Evolutionary conservation across 30 jellyfish, hydroid and myxozoan species (phyloP), one percentile per base, ranked within the genome.

Genomic region (Euphysa ruthae): DNA sequence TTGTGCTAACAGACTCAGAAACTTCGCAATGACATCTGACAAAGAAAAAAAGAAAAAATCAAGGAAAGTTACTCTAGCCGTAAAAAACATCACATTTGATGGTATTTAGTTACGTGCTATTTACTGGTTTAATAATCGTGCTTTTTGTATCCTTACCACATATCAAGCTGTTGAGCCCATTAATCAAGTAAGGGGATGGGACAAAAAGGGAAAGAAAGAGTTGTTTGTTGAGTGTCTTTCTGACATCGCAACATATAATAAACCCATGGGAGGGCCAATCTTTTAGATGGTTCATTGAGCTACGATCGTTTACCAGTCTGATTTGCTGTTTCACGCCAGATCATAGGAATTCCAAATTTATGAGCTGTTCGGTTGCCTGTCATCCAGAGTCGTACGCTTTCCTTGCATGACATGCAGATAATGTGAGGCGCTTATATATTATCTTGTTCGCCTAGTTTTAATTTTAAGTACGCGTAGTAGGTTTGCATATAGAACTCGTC

Each of bases 241-340:
- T 46, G 60, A 25, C 18, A 46, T 46, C 23, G 60, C 23, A 25
- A 46, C 8, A 5, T 46, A 46, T 46, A 46, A 46, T 29, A 46
- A 46, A 46, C 23, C 28, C 60, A 46, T 46, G 60, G 10, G 60
- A 46, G 60, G 69, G 69, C 2, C 25, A 42, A 56, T 27, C 69
- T 56, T 30, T 27, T 56, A 20, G 69, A 56, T 56, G 69, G 69
- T 16, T 21, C 25, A 27, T 56, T 56, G 69, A 56, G 69, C 69
- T 4, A 20, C 46, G 20, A 56, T 27, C 35, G 2, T 20, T 18
- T 56, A 18, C 57, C 35, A 18, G 69, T 56, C n/a, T 13, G 69
- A n/a, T n/a, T n/a, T n/a, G n/a, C n/a, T n/a, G n/a, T n/a, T n/a
- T n/a, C n/a, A n/a, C n/a, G n/a, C n/a, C n/a, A n/a, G n/a, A n/a